Percentiles rank a stretch among this genome's conserved stretches.
Evolutionary conservation across 1,140 invertebrate genomes (phyloP).

Genomic region (Choristoneura fumiferana): DNA sequence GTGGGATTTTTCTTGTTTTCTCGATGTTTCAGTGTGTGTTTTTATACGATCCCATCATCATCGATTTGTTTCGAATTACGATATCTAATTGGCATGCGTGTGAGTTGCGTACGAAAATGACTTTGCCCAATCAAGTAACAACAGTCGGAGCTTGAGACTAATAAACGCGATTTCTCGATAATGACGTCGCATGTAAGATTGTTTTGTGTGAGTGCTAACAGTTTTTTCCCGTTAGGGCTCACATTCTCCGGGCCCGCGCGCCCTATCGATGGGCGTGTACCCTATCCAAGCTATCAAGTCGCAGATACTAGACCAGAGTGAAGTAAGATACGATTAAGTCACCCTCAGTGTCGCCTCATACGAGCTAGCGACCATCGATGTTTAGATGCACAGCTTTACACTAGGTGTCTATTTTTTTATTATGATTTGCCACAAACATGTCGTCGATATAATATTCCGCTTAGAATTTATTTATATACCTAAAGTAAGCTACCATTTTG

Average conservation of each 20-base stretch:
- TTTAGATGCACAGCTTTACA: constrained; percentile 76
- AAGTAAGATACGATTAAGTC: constrained; percentile 86
- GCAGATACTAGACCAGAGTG: constrained; percentile 88
- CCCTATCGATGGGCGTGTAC: constrained; percentile 91
- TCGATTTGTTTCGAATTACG: constrained; percentile 14
- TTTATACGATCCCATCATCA: constrained; percentile 41
- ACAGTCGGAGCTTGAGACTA: constrained; percentile 39
- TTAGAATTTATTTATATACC: constrained; percentile 26
- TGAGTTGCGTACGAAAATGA: constrained; percentile 27
- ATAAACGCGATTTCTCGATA: constrained; percentile 52
- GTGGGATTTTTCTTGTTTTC: constrained; percentile 51
- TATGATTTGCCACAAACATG: constrained; percentile 26
- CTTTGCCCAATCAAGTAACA: constrained; percentile 20
- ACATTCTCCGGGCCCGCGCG: constrained; percentile 91
- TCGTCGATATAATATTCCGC: constrained; percentile 17
- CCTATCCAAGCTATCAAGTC: constrained; percentile 92
- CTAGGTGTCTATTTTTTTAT: constrained; percentile 65
- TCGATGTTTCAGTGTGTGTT: constrained; percentile 56
- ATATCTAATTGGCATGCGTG: constrained; percentile 52
- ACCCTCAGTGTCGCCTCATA: constrained; percentile 59
- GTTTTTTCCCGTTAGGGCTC: constrained; percentile 85
- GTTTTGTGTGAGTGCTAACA: constrained; percentile 77
- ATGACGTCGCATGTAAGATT: constrained; percentile 58
- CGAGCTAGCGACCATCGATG: constrained; percentile 70
- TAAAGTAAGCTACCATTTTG: constrained; percentile 32